Evolutionary conservation across 2,113 vertebrate genomes (phyloP).

Genomic region (Mystacornis crossleyi): DNA sequence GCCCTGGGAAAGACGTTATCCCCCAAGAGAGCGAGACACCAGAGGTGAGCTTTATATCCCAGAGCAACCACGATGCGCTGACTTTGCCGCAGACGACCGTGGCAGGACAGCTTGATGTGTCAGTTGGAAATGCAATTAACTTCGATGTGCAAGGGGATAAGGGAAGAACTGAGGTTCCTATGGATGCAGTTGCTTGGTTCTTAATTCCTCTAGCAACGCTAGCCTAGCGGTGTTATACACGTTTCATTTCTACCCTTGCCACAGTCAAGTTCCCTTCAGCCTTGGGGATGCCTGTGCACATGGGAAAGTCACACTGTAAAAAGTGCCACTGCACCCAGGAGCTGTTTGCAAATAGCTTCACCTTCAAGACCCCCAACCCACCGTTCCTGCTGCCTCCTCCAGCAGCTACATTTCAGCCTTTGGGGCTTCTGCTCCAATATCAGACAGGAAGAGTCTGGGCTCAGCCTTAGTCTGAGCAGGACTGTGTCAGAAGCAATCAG

Average conservation of each 20-base stretch:
- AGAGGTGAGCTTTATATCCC: slow-evolving; percentile 23
- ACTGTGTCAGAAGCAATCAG: not conserved
- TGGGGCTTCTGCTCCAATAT: not conserved
- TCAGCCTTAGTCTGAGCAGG: rapidly evolving
- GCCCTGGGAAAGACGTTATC: not conserved
- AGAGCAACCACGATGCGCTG: not conserved
- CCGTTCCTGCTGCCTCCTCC: not conserved
- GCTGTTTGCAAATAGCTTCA: not conserved
- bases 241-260: not conserved
- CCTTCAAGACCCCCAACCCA: not conserved
- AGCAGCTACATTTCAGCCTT: not conserved
- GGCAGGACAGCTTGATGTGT: slow-evolving; percentile 45
- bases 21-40: not conserved
- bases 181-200: slow-evolving; percentile 51
- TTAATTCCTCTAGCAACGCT: slow-evolving; percentile 45
- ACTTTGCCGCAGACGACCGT: not conserved
- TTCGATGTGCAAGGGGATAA: not conserved
- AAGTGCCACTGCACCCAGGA: not conserved
- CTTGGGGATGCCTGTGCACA: not conserved
- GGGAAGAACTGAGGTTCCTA: slow-evolving; percentile 44
- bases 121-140: slow-evolving; percentile 55
- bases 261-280: not conserved
- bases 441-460: not conserved
- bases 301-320: not conserved
- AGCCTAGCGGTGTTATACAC: not conserved